Conservation (phyloP, 2,797 vertebrate genomes). For the Darevskia mixta region DNA sequence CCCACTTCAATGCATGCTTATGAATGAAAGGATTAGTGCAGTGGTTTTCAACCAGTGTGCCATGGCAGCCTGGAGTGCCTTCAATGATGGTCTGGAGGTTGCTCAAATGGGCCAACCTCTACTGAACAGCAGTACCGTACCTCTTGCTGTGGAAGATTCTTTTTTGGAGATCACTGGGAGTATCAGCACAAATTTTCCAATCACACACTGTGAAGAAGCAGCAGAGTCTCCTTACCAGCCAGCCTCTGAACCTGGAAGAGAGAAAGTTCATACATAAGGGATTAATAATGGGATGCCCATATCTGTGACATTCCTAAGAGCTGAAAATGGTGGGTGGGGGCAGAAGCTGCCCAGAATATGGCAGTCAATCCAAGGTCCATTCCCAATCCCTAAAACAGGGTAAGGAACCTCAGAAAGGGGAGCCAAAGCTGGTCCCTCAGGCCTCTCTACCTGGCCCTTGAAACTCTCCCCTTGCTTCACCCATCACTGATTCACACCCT, state of each 20-base stretch:
- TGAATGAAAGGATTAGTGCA: too few relatives aligned
- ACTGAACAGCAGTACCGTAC: slow-evolving; percentile 81
- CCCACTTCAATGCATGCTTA: too few relatives aligned
- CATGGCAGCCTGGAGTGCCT: too few relatives aligned
- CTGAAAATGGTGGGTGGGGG: neutral
- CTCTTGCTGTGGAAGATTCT: slow-evolving; percentile 81
- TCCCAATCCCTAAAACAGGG: neutral
- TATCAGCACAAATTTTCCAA: slow-evolving; percentile 76
- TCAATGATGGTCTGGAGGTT: too few relatives aligned
- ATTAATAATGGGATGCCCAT: too few relatives aligned
- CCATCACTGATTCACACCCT: too few relatives aligned
- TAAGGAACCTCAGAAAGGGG: too few relatives aligned
- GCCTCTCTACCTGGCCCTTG: too few relatives aligned
- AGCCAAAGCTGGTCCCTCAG: too few relatives aligned
- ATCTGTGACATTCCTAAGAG: neutral
- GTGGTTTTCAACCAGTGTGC: too few relatives aligned
- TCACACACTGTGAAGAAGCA: slow-evolving; percentile 82
- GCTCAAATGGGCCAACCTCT: neutral
- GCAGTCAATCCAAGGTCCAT: too few relatives aligned
- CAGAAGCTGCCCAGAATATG: neutral
- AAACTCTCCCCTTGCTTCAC: too few relatives aligned
- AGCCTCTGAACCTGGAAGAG: slow-evolving; percentile 88
- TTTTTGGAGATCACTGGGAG: slow-evolving; percentile 65
- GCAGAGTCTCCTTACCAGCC: slow-evolving; percentile 91
- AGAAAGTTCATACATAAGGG: fast-evolving